Base-by-base conservation (phyloP, 2,113 vertebrate genomes). In the Zosterops lateralis region DNA sequence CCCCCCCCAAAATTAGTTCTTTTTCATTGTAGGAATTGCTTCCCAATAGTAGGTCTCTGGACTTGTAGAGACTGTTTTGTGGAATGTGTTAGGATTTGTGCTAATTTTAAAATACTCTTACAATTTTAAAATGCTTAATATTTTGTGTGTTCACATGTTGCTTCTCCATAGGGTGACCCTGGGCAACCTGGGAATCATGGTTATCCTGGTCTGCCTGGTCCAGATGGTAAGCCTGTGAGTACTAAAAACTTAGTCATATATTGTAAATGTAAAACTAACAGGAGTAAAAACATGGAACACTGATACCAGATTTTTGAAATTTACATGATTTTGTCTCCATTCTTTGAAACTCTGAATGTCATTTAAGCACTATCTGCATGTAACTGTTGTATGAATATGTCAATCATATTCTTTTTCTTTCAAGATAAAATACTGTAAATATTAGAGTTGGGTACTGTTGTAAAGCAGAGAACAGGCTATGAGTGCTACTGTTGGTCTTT, bases 161-260 rank as follows among this genome's bases (percentile, higher is more conserved):
- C 67, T 87, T 94, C 34, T 96, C 40, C 53, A 18, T 76, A 99
- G 99, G 99, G 99, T 90, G 98, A 99, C 51, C 90, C 96, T 95
- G 99, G 99, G 90, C 97, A 86, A 60, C 92, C 96, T 58, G 99
- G 99, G 67, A 97, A 96, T 81, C 97, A 97, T 81, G 99, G 99
- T 87, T 98, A 98, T 95, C 97, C 98, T 96, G 99, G 99, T 96
- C 98, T 98, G 95, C 96, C 98, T 98, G 99, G 99, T 99, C 98
- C 98, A 99, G 99, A 99, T 98, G 99, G 99, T 99, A 99, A 99
- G 99, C 99, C 99, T 99, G 99, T 99, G 99, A 99, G 99, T 99
- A 99, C 99, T 99, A 98, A 97, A 98, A 98, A 98, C 98, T 99
- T 98, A 96, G 97, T 98, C 97, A 97, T 97, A 97, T 97, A 96